Base-by-base conservation (phyloP, 2,888 invertebrate species). In the Dasypogon diadema region DNA sequence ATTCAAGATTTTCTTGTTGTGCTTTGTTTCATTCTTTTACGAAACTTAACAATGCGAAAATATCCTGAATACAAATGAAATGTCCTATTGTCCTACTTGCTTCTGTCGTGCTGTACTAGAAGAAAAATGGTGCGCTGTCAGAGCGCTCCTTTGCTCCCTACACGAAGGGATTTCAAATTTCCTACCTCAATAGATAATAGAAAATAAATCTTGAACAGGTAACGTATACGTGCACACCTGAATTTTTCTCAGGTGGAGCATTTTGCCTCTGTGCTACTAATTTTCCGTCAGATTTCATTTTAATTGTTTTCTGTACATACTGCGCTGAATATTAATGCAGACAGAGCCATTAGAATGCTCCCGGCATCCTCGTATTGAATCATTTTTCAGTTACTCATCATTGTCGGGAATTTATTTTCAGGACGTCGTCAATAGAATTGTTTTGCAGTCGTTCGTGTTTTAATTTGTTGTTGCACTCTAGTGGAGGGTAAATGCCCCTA, bases 231-330 rank as follows among this genome's bases (percentile, higher is more conserved):
- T 60, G 34, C 18, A 21, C 60, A 60, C 18, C 16, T 60, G 60
- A 60, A 60, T 60, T 60, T 60, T 6, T 21, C 37, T 14, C 34
- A 34, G 60, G 34, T 18, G 37, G 37, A 60, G 37, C 60, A 18
- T 37, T 60, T 60, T 37, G 16, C 26, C 37, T 60, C 30, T 60
- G 37, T 60, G 18, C 60, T 37, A 37, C 60, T 34, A 60, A 60
- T 60, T 60, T 60, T 34, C 60, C 60, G 18, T 60, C 60, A 60
- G 60, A 60, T 60, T 60, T 60, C 60, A 60, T 34, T 60, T 60
- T 60, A 60, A 60, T 60, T 60, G 60, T 60, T 60, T 60, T 60
- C 60, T 18, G 12, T 21, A 37, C 22, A 21, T 18, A 5, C 60
- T 37, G 60, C 37, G 18, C 1, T 60, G 60, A 60, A 60, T 60